Evolutionary conservation across 2,888 invertebrate species (phyloP).

Genomic region (Pinctada fucata): DNA sequence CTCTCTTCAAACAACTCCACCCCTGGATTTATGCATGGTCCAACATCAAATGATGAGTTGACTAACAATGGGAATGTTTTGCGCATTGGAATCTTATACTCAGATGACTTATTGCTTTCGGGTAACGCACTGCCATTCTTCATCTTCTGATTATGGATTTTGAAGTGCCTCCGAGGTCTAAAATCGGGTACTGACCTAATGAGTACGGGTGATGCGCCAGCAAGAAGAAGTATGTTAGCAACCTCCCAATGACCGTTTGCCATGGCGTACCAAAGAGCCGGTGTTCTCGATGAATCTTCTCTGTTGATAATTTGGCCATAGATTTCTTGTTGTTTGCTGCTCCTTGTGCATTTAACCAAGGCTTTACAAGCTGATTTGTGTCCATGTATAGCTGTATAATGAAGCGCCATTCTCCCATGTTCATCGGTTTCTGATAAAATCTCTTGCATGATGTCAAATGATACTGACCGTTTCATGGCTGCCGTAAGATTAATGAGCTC

Average conservation of each 20-base stretch:
- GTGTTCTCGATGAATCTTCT: constrained; percentile 8
- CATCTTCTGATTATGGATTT: no score
- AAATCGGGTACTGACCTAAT: constrained; percentile 17
- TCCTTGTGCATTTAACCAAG: neutral
- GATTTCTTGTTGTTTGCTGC: neutral
- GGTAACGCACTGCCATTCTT: no score
- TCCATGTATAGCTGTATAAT: constrained; percentile 13
- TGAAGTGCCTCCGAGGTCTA: neutral
- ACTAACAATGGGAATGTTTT: neutral
- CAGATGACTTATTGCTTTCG: no score
- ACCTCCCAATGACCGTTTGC: constrained; percentile 44
- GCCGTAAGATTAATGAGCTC: neutral
- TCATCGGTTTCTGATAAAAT: constrained; percentile 16
- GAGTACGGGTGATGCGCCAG: constrained; percentile 28
- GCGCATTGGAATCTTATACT: neutral
- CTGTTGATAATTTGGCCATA: constrained; percentile 1
- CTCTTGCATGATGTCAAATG: neutral
- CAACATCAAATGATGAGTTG: neutral
- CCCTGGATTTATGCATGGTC: neutral
- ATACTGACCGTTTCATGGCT: neutral
- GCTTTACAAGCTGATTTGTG: neutral
- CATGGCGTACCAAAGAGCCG: constrained; percentile 52
- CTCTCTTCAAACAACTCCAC: neutral
- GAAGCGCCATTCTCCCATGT: constrained; percentile 29
- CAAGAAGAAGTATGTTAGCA: constrained; percentile 41